phyloP scores from a whole-genome alignment of 1,140 invertebrate genomes.

The Listronotus bonariensis region DNA sequence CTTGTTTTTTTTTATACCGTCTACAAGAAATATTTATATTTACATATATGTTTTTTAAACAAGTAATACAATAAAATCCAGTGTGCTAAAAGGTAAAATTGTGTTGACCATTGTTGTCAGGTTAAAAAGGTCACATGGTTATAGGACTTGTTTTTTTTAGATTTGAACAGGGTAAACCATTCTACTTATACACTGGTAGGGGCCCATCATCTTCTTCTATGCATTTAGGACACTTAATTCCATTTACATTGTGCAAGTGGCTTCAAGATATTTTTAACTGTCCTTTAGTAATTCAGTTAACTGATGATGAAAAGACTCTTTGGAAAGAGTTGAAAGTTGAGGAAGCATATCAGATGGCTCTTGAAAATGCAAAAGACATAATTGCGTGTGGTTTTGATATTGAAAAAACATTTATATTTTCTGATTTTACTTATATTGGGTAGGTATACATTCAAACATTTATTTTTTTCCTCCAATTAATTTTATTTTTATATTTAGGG shows the following conservation, averaged over 20 bases:
- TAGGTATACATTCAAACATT: slow-evolving; percentile 58
- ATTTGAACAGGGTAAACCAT: slow-evolving; percentile 89
- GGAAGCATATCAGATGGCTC: slow-evolving; percentile 81
- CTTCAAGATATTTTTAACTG: slow-evolving; percentile 97
- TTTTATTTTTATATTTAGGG: too few species aligned
- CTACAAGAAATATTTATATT: too few species aligned
- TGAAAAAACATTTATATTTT: slow-evolving; percentile 98
- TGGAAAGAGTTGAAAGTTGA: slow-evolving; percentile 97
- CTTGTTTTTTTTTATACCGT: too few species aligned
- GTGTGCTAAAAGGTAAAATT: too few species aligned
- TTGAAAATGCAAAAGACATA: slow-evolving; percentile 97
- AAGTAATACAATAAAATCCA: too few species aligned
- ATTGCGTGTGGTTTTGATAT: slow-evolving; percentile 97
- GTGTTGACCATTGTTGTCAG: too few species aligned
- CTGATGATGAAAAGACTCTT: slow-evolving; percentile 98
- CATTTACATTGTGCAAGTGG: slow-evolving; percentile 95
- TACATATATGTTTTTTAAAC: too few species aligned
- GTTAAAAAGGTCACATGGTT: too few species aligned
- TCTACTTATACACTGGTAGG: slow-evolving; percentile 97
- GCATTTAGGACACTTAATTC: slow-evolving; percentile 97
- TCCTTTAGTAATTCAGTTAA: slow-evolving; percentile 94
- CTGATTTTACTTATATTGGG: slow-evolving; percentile 94
- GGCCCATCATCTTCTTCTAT: slow-evolving; percentile 95
- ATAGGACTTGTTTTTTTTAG: slow-evolving; percentile 51
- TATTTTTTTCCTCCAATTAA: too few species aligned